phyloP scores from a whole-genome alignment of 2,113 vertebrate genomes.

The Oenanthe oenanthe region DNA sequence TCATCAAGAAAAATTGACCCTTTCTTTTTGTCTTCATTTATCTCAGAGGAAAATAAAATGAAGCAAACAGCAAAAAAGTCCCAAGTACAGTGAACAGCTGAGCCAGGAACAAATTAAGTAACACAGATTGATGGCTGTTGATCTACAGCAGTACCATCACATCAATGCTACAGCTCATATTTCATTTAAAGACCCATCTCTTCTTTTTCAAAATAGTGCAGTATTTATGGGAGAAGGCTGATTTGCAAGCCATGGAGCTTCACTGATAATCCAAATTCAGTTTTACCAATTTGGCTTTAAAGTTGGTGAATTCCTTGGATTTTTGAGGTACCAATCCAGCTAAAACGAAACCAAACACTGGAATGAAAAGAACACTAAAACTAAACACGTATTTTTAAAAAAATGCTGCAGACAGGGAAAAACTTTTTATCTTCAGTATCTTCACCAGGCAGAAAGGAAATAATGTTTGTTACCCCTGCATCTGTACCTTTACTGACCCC shows the following conservation, averaged over 20 bases:
- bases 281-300: conserved; percentile 13
- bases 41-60: conserved; percentile 53
- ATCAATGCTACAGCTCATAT: conserved; percentile 33
- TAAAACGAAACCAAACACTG: background rate
- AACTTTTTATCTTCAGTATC: background rate
- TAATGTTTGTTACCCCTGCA: background rate
- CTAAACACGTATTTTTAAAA: background rate
- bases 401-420: background rate
- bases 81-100: conserved; percentile 45
- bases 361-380: background rate
- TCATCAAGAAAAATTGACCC: conserved; percentile 41
- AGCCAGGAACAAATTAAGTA: conserved; percentile 64
- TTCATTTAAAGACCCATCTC: conserved; percentile 38
- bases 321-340: background rate
- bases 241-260: conserved; percentile 1
- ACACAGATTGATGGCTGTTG: conserved; percentile 61
- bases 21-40: conserved; percentile 51
- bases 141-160: conserved; percentile 30
- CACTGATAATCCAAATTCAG: conserved; percentile 11
- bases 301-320: background rate
- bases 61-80: conserved; percentile 41
- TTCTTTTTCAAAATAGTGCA: conserved; percentile 29
- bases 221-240: conserved; percentile 23
- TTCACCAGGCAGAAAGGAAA: background rate
- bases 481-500: background rate